These are phyloP conservation scores for Nanorana parkeri DNA, from an alignment of 2,113 vertebrate genomes.

Conservation along the genomic window DNA sequence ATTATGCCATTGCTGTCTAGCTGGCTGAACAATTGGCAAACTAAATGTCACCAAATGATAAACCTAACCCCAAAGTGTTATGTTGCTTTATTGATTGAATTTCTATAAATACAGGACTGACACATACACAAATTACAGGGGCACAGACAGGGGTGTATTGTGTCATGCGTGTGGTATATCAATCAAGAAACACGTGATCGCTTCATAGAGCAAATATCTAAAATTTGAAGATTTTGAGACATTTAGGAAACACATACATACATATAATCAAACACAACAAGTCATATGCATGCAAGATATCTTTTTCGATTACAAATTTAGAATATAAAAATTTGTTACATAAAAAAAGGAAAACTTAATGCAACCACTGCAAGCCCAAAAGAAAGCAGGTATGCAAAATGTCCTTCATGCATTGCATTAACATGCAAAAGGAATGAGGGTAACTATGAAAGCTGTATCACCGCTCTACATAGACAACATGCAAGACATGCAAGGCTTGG, in stretches of 20 bases:
- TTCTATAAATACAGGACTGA: constrained; percentile 1
- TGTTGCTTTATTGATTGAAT: constrained; percentile 29
- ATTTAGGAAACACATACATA: neutral
- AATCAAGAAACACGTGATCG: neutral
- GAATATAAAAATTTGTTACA: neutral
- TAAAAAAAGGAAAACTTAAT: neutral
- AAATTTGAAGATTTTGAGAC: neutral
- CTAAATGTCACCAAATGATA: neutral
- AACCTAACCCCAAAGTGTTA: constrained; percentile 31
- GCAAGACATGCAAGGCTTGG: constrained; percentile 74
- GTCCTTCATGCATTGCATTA: constrained; percentile 65
- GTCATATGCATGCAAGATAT: constrained; percentile 35
- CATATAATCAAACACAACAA: neutral
- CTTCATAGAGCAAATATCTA: neutral
- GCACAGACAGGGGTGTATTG: constrained; percentile 8
- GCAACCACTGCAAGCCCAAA: constrained; percentile 23
- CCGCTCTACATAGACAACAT: constrained; percentile 68
- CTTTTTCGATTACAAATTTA: neutral
- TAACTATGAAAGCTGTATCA: constrained; percentile 65
- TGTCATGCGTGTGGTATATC: constrained; percentile 35
- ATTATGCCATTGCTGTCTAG: neutral
- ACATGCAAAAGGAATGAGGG: constrained; percentile 64
- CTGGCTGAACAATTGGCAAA: neutral
- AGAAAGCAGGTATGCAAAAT: constrained; percentile 57
- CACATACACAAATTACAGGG: constrained; percentile 10